Percentiles rank a stretch among this genome's conserved stretches.
phyloP scores from a whole-genome alignment of 2,888 invertebrate species.

The Gymnosoma rotundatum region DNA sequence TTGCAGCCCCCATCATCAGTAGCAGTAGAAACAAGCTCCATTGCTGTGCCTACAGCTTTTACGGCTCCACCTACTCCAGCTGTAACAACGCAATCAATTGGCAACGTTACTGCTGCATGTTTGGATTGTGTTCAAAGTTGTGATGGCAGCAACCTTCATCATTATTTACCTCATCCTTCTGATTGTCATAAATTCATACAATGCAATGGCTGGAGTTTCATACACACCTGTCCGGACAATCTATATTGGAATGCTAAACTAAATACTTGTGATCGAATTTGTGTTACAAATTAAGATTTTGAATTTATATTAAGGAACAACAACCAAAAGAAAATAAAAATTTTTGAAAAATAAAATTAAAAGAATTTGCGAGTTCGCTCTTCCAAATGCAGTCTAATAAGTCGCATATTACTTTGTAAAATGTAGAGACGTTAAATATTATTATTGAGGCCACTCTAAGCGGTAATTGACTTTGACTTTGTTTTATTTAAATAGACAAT shows the following conservation, averaged over 20 bases:
- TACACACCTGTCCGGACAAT: conserved; percentile 73
- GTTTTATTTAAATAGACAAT: too few relatives aligned
- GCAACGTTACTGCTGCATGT: background rate
- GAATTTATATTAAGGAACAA: background rate
- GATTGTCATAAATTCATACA: conserved; percentile 78
- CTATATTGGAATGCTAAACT: conserved; percentile 74
- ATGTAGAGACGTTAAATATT: too few relatives aligned
- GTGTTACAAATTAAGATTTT: conserved; percentile 57
- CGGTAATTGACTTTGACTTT: too few relatives aligned
- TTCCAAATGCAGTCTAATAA: too few relatives aligned
- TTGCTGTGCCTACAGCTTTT: conserved; percentile 69
- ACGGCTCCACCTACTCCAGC: conserved; percentile 24
- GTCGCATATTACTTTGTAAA: too few relatives aligned
- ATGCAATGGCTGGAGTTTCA: conserved; percentile 74
- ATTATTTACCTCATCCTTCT: conserved; percentile 74
- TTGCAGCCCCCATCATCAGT: background rate
- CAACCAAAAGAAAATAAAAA: background rate
- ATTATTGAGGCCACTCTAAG: too few relatives aligned
- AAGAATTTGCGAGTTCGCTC: too few relatives aligned
- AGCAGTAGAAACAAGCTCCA: conserved; percentile 15
- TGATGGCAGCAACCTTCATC: conserved; percentile 27
- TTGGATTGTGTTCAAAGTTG: conserved; percentile 36
- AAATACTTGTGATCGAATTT: conserved; percentile 72
- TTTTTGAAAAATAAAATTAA: too few relatives aligned
- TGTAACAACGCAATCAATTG: background rate